Conservation (phyloP, 1,140 invertebrate genomes). For the Dendroctonus valens region DNA sequence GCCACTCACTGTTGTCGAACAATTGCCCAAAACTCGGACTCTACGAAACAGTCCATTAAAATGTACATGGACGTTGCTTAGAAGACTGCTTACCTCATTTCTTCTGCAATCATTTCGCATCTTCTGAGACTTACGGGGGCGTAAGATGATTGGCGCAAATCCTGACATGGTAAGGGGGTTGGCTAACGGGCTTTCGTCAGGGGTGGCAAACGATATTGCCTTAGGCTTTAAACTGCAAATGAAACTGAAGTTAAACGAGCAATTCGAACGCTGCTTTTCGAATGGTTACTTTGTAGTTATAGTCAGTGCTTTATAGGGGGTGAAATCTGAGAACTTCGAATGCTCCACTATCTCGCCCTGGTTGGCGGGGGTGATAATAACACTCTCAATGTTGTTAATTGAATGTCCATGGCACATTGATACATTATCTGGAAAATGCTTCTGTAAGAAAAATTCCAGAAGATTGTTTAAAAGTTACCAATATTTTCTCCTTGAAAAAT, state of each 20-base stretch:
- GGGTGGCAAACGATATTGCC: conserved; percentile 39
- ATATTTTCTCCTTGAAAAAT: conserved; percentile 75
- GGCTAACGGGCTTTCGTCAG: conserved; percentile 45
- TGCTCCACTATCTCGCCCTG: too few relatives aligned
- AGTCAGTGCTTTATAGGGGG: neutral
- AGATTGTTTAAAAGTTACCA: conserved; percentile 7
- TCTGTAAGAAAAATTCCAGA: neutral
- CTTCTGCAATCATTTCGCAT: too few relatives aligned
- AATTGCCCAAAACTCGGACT: conserved; percentile 77
- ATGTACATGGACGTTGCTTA: too few relatives aligned
- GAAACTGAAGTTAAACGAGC: neutral
- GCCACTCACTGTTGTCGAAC: conserved; percentile 64
- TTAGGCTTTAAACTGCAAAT: conserved; percentile 13
- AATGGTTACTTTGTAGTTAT: neutral
- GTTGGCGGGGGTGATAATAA: conserved; percentile 37
- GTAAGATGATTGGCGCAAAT: conserved; percentile 21
- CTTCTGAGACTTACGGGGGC: too few relatives aligned
- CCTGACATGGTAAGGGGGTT: conserved; percentile 46
- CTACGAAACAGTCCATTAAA: conserved; percentile 45
- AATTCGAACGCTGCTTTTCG: too few relatives aligned
- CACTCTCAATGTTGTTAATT: conserved; percentile 47
- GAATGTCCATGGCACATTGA: conserved; percentile 65
- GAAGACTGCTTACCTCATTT: too few relatives aligned
- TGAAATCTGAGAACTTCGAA: too few relatives aligned
- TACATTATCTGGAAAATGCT: conserved; percentile 63